Base-by-base conservation (phyloP, 1,140 invertebrate genomes). In the Cheumatopsyche charites region DNA sequence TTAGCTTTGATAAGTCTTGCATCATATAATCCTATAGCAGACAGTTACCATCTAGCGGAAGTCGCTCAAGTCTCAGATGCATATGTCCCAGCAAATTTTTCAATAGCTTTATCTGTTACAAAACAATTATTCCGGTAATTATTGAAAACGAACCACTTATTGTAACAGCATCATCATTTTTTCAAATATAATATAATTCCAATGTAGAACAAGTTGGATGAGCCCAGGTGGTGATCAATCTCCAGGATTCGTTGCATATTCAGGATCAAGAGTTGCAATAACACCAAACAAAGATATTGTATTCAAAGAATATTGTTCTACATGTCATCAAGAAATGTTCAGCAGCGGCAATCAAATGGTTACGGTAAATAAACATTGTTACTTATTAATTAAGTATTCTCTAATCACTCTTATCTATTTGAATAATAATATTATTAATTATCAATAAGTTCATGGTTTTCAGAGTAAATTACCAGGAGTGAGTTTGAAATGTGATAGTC, bases 81-180 rank as follows among this genome's bases (percentile, higher is more conserved):
- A 12, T 76, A 76, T 26, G 41, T 76, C 0, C 75, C 75, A 15
- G 70, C 58, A 13, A 76, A 76, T 29, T 70, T 76, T 43, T 72
- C 70, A 49, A 6, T 74, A 2, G 70, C 45, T 7, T 12, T 74
- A 36, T 66, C 66, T 1, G n/a, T 76, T 13, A 52, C n/a, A 23
- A 25, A 29, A 25, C 55, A 71, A 26, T 9, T 55, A 42, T 23
- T 76, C 49, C 74, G 67, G 75, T 76, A 69, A 43, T 19, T 23
- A 9, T 23, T 61, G n/a, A n/a, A n/a, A n/a, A n/a, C n/a, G n/a
- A n/a, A 43, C n/a, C 42, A 9, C 25, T 67, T 45, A n/a, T n/a
- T 21, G n/a, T n/a, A n/a, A n/a, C n/a, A n/a, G n/a, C n/a, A n/a
- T n/a, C n/a, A n/a, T 13, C 13, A 19, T 49, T 15, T 3, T 36